phyloP scores from a whole-genome alignment of 2,113 vertebrate genomes.

The human region GRCh38 chr13:63575001-63575500 shows the following conservation, averaged over 20 bases:
- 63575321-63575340: background rate
- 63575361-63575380: background rate
- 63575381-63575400: background rate
- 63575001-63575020: background rate
- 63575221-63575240: constrained; percentile 46
- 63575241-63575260: constrained; percentile 13
- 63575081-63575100: background rate
- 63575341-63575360: constrained; percentile 40
- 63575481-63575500: too few relatives aligned
- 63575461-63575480: too few relatives aligned
- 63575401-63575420: too few relatives aligned
- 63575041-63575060: background rate
- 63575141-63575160: constrained; percentile 41
- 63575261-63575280: constrained; percentile 48
- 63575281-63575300: constrained; percentile 58
- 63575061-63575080: background rate
- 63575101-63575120: constrained; percentile 28
- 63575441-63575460: too few relatives aligned
- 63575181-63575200: constrained; percentile 66
- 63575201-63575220: constrained; percentile 42
- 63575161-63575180: constrained; percentile 34
- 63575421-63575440: too few relatives aligned
- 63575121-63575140: background rate
- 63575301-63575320: constrained; percentile 69
- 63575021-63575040: constrained; percentile 38